Evolutionary conservation across 2,113 vertebrate genomes (phyloP).

Genomic region (Syngnathus scovelli): DNA sequence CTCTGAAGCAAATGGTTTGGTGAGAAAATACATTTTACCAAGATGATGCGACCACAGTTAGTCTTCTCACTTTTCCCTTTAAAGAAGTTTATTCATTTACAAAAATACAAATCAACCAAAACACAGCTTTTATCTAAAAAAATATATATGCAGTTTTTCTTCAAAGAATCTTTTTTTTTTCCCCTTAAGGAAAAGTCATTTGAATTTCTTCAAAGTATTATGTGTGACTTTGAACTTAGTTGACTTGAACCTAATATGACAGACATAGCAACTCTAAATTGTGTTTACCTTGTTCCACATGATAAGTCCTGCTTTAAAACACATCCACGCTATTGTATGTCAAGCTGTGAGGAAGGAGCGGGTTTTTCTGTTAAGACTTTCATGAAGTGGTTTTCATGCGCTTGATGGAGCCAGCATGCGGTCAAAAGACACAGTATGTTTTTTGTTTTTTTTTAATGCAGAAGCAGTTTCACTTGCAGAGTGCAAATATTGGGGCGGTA

Average conservation of each 20-base stretch:
- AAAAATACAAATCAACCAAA: background rate
- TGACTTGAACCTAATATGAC: background rate
- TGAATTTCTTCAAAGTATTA: no score
- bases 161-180: background rate
- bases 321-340: slow-evolving; percentile 20
- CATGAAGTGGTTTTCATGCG: slow-evolving; percentile 58
- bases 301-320: slow-evolving; percentile 24
- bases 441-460: slow-evolving; percentile 7
- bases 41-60: background rate
- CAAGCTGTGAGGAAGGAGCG: slow-evolving; percentile 39
- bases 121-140: no score
- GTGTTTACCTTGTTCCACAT: slow-evolving; percentile 31
- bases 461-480: slow-evolving; percentile 61
- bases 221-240: no score
- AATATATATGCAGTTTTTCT: no score
- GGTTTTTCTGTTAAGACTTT: slow-evolving; percentile 52
- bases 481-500: slow-evolving; percentile 41
- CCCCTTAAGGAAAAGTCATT: no score
- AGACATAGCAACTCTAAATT: background rate
- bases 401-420: slow-evolving; percentile 63
- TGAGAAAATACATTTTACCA: background rate
- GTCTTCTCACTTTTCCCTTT: background rate
- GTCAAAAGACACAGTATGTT: slow-evolving; percentile 46
- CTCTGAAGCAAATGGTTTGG: background rate
- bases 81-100: background rate